A percentile compares a stretch with the other conserved stretches of the same genome.
Evolutionary conservation across 2,113 vertebrate species (phyloP).

Genomic region (human): GRCh38 chr19:37486001-37486500

Average conservation of each 20-base stretch:
- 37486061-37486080: neutral
- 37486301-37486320: conserved; percentile 48
- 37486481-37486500: conserved; percentile 37
- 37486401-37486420: conserved; percentile 57
- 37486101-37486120: neutral
- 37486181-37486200: neutral
- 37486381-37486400: conserved; percentile 57
- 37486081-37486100: neutral
- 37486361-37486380: conserved; percentile 17
- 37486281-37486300: neutral
- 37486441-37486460: conserved; percentile 56
- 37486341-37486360: conserved; percentile 49
- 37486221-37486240: conserved; percentile 15
- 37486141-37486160: conserved; percentile 29
- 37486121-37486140: neutral
- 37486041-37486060: neutral
- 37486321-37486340: conserved; percentile 55
- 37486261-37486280: conserved; percentile 18
- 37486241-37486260: neutral
- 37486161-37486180: neutral
- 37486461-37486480: neutral
- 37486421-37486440: conserved; percentile 39
- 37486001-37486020: too few species aligned
- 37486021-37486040: too few species aligned
- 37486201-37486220: conserved; percentile 50